Conservation (phyloP, 1,140 invertebrate genomes). For the Goniozus legneri region DNA sequence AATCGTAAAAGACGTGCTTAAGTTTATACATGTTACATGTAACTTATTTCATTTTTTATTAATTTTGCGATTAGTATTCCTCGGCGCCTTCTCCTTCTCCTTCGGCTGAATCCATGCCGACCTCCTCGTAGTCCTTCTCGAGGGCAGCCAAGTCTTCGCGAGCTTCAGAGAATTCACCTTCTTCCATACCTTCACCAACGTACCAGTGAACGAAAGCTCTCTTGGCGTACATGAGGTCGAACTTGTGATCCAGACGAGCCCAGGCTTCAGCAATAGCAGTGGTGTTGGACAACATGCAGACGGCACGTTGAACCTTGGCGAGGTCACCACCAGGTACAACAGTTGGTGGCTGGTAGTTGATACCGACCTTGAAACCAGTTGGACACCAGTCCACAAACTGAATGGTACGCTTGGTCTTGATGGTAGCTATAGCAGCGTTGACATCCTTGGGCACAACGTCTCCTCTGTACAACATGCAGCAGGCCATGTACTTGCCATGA, state of each 20-base stretch:
- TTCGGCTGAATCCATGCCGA: conserved; percentile 23
- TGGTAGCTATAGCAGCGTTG: conserved; percentile 37
- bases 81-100: conserved; percentile 15
- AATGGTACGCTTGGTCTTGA: conserved; percentile 32
- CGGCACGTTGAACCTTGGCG: conserved; percentile 62
- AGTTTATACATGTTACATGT: too few species aligned
- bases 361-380: conserved; percentile 80
- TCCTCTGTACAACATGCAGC: conserved; percentile 60
- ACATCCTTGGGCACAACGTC: conserved; percentile 71
- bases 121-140: conserved; percentile 28
- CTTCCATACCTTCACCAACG: conserved; percentile 48
- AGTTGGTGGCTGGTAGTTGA: conserved; percentile 52
- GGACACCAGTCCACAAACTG: conserved; percentile 79
- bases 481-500: conserved; percentile 51
- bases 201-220: conserved; percentile 59
- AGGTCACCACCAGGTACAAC: conserved; percentile 60
- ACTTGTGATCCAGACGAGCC: conserved; percentile 27
- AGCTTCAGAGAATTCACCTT: conserved; percentile 36
- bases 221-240: conserved; percentile 27
- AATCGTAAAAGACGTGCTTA: too few species aligned
- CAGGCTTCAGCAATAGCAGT: conserved; percentile 28
- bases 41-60: too few species aligned
- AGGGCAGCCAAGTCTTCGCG: conserved; percentile 37
- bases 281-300: conserved; percentile 62
- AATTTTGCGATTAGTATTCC: conserved; percentile 23